Evolutionary conservation across 2,113 vertebrate genomes (phyloP).

Genomic region (Mixornis gularis): DNA sequence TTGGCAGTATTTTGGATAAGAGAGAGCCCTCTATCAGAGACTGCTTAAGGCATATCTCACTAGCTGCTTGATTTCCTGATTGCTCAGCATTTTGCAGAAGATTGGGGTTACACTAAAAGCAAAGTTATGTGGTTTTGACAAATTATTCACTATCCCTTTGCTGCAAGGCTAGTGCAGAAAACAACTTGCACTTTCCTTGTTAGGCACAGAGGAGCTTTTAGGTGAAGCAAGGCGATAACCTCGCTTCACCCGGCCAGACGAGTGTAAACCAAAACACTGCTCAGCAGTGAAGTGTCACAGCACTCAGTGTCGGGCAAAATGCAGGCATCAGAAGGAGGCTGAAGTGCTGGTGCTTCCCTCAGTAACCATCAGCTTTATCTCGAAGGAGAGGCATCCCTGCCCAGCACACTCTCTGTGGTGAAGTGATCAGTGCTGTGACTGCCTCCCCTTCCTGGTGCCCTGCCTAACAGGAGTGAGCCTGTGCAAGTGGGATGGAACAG

Average conservation of each 20-base stretch:
- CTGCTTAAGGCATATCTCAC: neutral
- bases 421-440: neutral
- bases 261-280: neutral
- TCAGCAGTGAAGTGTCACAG: neutral
- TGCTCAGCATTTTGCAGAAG: slow-evolving; percentile 42
- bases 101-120: slow-evolving; percentile 19
- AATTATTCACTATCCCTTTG: neutral
- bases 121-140: neutral
- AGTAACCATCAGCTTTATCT: neutral
- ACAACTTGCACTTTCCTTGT: neutral
- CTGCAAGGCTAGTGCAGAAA: neutral
- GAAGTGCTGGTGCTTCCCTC: neutral
- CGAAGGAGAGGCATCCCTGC: neutral
- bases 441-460: neutral
- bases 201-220: neutral
- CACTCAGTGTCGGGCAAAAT: neutral
- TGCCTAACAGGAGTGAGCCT: rapidly evolving
- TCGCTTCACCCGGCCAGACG: neutral
- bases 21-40: neutral
- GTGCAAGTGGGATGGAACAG: neutral
- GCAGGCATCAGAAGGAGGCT: neutral
- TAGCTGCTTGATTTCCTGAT: slow-evolving; percentile 28
- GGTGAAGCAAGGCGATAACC: neutral
- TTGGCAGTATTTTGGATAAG: neutral
- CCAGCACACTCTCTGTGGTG: neutral